Percentiles rank a stretch among this genome's conserved stretches.
phyloP scores from a whole-genome alignment of 2,113 vertebrate species.

The Clarias magur region DNA sequence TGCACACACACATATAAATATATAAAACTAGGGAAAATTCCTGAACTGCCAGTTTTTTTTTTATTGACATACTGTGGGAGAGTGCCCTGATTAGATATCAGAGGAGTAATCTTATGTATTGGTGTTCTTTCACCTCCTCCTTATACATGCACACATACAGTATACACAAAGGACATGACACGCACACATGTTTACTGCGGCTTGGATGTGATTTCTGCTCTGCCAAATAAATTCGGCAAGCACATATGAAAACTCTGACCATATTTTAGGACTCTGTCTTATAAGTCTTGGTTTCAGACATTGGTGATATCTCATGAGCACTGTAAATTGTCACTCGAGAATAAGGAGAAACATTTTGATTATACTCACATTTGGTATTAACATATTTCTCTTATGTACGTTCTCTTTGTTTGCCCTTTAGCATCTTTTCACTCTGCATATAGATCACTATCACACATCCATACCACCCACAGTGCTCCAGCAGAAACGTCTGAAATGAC shows the following conservation, averaged over 20 bases:
- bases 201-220: constrained; percentile 28
- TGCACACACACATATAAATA: constrained; percentile 26
- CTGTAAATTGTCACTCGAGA: constrained; percentile 21
- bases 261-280: constrained; percentile 26
- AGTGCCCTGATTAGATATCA: constrained; percentile 36
- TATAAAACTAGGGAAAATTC: constrained; percentile 40
- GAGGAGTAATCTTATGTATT: constrained; percentile 35
- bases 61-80: constrained; percentile 5
- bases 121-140: constrained; percentile 21
- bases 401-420: constrained; percentile 9
- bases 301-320: constrained; percentile 34
- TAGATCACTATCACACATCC: constrained; percentile 39
- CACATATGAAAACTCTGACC: constrained; percentile 32
- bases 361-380: not conserved
- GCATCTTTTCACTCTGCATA: constrained; percentile 30
- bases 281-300: constrained; percentile 29
- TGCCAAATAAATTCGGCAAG: constrained; percentile 39
- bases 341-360: constrained; percentile 7
- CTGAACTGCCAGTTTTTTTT: constrained; percentile 29
- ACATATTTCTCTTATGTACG: not conserved
- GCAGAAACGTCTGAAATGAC: constrained; percentile 43
- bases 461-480: constrained; percentile 55
- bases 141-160: constrained; percentile 15
- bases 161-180: constrained; percentile 32
- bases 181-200: constrained; percentile 16